A percentile compares a stretch with the other conserved stretches of the same genome.
Conservation (phyloP, 1,140 invertebrate genomes). For the Danaus plexippus region DNA sequence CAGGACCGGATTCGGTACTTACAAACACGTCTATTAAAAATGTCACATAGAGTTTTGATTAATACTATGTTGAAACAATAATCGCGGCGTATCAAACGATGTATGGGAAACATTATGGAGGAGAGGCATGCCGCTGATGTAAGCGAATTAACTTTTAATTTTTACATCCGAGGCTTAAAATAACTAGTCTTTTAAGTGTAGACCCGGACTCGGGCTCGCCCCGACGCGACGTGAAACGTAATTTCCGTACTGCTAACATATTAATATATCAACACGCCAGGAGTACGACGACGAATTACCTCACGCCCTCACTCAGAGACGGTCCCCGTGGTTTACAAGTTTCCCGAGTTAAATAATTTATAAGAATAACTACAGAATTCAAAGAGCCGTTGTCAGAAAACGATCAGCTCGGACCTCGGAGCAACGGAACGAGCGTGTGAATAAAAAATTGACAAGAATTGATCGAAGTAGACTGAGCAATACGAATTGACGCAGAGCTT, state of each 20-base stretch:
- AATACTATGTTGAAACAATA: too few relatives aligned
- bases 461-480: conserved; percentile 48
- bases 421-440: conserved; percentile 9
- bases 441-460: conserved; percentile 54
- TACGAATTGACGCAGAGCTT: conserved; percentile 41
- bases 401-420: neutral
- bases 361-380: too few relatives aligned
- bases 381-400: neutral
- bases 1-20: conserved; percentile 26
- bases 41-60: too few relatives aligned
- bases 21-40: too few relatives aligned
- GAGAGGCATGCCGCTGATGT: conserved; percentile 58
- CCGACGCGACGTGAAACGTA: conserved; percentile 43
- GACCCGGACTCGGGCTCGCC: conserved; percentile 41
- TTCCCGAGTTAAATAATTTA: too few relatives aligned
- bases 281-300: conserved; percentile 67
- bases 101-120: conserved; percentile 5
- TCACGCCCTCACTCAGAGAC: conserved; percentile 25
- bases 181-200: conserved; percentile 65
- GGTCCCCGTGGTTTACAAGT: too few relatives aligned
- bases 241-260: conserved; percentile 69
- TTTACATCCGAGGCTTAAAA: conserved; percentile 64
- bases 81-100: too few relatives aligned
- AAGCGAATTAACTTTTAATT: conserved; percentile 52
- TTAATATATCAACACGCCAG: conserved; percentile 63